Evolutionary conservation across 2,113 vertebrate species (phyloP).

Genomic region (Diphyllodes magnificus): DNA sequence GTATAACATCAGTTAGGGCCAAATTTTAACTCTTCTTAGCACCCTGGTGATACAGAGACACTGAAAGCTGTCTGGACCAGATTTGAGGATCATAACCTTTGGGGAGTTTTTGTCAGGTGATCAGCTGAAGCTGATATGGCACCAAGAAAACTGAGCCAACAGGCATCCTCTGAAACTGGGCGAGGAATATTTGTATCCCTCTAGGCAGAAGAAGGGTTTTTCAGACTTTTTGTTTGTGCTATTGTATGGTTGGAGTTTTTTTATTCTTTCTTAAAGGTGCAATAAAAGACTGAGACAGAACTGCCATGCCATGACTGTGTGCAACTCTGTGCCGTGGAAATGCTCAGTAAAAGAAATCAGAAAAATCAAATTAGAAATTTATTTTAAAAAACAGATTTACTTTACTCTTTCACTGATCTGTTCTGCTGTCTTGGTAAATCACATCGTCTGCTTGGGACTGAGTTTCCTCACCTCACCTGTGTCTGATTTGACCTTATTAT

Average conservation of each 20-base stretch:
- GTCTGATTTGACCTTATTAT: neutral
- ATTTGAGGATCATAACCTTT: neutral
- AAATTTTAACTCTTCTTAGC: conserved; percentile 2
- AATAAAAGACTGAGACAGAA: neutral
- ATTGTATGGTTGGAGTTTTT: too few species aligned
- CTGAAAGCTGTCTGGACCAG: neutral
- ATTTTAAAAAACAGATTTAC: neutral
- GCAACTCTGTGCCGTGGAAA: rapidly evolving
- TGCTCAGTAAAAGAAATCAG: neutral
- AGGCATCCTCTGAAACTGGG: neutral
- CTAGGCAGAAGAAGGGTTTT: rapidly evolving
- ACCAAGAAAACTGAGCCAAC: neutral
- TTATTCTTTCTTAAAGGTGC: neutral
- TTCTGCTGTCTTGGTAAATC: neutral
- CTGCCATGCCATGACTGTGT: neutral
- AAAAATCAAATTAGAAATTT: neutral
- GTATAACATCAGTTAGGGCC: neutral
- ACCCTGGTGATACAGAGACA: neutral
- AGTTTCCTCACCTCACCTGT: neutral
- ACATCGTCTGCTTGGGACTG: neutral
- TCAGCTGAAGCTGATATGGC: neutral
- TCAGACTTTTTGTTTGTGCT: rapidly evolving
- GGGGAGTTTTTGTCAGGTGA: neutral
- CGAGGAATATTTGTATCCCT: neutral
- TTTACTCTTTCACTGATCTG: neutral